These are phyloP conservation scores for Arge pagana DNA, from an alignment of 2,888 invertebrate species.

Conservation along the genomic window DNA sequence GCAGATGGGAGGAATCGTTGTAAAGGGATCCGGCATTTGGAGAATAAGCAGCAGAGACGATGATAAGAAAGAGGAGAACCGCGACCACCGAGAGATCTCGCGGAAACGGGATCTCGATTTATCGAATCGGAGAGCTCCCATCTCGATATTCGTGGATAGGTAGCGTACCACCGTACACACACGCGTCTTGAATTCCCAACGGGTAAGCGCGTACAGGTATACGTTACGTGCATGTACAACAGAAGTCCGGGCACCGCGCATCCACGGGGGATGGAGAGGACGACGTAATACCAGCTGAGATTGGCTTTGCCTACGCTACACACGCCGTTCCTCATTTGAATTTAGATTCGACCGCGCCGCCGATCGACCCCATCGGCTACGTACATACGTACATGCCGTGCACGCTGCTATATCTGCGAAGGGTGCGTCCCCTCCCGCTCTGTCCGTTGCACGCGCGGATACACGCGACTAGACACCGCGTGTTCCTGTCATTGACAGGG, in stretches of 20 bases:
- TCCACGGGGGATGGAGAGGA: conserved; percentile 27
- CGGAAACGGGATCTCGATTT: not conserved
- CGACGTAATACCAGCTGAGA: conserved; percentile 46
- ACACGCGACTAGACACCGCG: conserved; percentile 13
- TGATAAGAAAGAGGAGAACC: too few species aligned
- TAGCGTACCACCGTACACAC: not conserved
- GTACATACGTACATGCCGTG: conserved; percentile 9
- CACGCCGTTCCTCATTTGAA: conserved; percentile 51
- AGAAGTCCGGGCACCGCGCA: too few species aligned
- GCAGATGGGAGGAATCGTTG: not conserved
- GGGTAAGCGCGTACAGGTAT: conserved; percentile 17
- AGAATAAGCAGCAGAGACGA: too few species aligned
- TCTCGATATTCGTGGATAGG: conserved; percentile 11
- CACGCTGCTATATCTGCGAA: conserved; percentile 15
- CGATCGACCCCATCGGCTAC: conserved; percentile 23
- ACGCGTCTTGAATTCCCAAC: not conserved
- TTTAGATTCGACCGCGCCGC: conserved; percentile 51
- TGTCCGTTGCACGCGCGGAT: conserved; percentile 25
- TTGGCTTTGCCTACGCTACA: conserved; percentile 43
- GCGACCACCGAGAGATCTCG: too few species aligned
- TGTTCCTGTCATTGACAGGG: conserved; percentile 7
- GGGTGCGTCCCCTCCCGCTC: conserved; percentile 10
- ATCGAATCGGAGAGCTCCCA: conserved; percentile 5
- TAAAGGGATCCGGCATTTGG: too few species aligned
- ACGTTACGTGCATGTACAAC: too few species aligned